Base-by-base conservation (phyloP, 2,113 vertebrate species). In the Cryptotis parvus region DNA sequence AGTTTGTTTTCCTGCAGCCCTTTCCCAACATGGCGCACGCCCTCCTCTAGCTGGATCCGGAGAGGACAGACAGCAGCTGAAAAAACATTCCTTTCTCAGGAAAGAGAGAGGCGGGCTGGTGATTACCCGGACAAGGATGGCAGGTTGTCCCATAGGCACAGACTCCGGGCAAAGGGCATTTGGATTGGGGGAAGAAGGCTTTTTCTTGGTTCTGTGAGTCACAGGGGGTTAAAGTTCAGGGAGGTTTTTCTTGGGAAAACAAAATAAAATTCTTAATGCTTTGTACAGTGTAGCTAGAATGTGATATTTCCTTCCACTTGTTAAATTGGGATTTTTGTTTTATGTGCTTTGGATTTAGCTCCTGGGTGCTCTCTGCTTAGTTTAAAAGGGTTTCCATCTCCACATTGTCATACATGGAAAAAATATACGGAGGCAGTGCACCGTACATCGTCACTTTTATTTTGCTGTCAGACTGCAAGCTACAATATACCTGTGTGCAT, bases 341-440 rank as follows among this genome's bases (percentile, higher is more conserved):
- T 97, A 96, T 96, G 84, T 66, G 93, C 75, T 97, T 96, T 91
- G 78, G 94, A 91, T 93, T 95, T 87, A 96, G 96, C 84, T 97
- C 96, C 96, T 95, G 96, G 91, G 91, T 97, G 85, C 76, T 96
- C 93, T 89, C 94, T 92, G 91, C 86, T 94, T 76, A 94, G 89
- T 93, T 94, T 96, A 89, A 96, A 97, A 95, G 95, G 83, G 84
- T 93, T 96, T 97, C 96, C 94, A 91, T 93, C 94, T 95, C 91
- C 91, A 94, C 86, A 26, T 89, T 93, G 93, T 94, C 94, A 93
- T 91, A 94, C 73, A 81, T 72, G 74, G 95, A 69, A 82, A 96
- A 94, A 89, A 96, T 94, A 95, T 78, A 95, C 91, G 1, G 41
- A 96, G 84, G 89, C 31, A 14, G 45, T 43, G 9, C 20, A 11